Evolutionary conservation across 2,888 invertebrate species (phyloP).

Genomic region (Acleris laterana): DNA sequence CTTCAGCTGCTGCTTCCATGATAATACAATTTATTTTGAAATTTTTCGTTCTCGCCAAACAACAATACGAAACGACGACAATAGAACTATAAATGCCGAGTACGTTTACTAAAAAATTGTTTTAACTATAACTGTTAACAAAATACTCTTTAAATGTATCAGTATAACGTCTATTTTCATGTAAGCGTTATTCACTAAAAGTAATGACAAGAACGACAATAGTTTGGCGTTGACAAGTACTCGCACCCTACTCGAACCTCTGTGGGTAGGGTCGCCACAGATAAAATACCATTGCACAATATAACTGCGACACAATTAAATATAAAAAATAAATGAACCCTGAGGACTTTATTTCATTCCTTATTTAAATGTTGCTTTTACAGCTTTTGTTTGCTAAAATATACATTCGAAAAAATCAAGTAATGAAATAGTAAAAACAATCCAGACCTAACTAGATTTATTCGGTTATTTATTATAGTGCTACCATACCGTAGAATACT

Average conservation of each 20-base stretch:
- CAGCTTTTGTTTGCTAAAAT: no score
- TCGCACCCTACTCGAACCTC: neutral
- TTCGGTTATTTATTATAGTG: constrained; percentile 43
- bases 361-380: no score
- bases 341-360: no score
- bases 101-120: constrained; percentile 4
- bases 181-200: neutral
- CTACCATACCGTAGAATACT: constrained; percentile 36
- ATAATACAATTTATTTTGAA: constrained; percentile 24
- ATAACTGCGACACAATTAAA: no score
- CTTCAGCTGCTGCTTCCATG: constrained; percentile 72
- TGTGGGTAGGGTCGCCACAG: constrained; percentile 3
- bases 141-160: neutral
- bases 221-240: constrained; percentile 4
- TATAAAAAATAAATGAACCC: no score
- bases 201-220: neutral
- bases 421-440: neutral
- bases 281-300: neutral
- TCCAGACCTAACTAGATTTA: constrained; percentile 51
- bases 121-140: neutral
- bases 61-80: constrained; percentile 42
- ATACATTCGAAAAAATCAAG: neutral
- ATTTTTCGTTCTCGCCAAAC: constrained; percentile 25
- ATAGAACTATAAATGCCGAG: constrained; percentile 12
- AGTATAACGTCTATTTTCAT: neutral